Evolutionary conservation across 2,888 invertebrate genomes (phyloP), one percentile per base, ranked within the genome.

Genomic region (Leptopterna dolabrata): DNA sequence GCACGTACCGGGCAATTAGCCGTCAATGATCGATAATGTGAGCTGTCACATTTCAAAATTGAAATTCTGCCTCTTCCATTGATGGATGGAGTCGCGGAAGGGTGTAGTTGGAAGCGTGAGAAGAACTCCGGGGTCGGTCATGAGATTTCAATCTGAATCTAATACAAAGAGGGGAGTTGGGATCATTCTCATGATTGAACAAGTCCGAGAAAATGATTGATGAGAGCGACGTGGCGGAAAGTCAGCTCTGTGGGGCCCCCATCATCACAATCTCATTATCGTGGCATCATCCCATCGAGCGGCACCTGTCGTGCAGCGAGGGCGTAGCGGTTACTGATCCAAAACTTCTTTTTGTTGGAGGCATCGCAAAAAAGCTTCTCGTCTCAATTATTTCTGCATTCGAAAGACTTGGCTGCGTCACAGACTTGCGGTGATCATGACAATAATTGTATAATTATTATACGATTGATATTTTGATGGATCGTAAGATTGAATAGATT

Each of bases 81-180:
- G 73, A 73, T 73, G 73, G 73, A 73, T 73, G 73, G 36, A 73
- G 1, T n/a, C 3, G 70, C 70, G 29, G 9, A 70, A 70, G 11
- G 70, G 2, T n/a, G 16, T 16, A 27, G 71, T 29, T 29, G 36
- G 30, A 41, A 36, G 41, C 41, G 73, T 36, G 41, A 41, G 73
- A 73, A 73, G 73, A 73, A 55, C n/a, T n/a, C 27, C 11, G 16
- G 19, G 19, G 13, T 36, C 36, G 41, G 14, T 73, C 73, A 73
- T 73, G 73, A 73, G 73, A 73, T 73, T 73, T 73, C 73, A 73
- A 73, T 73, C 73, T 73, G 73, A 73, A 73, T 73, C 73, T 36
- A 30, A 73, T 70, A 70, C n/a, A 16, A 19, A 24, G 16, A 19
- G 63, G 24, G 24, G 19, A 24, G 63, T n/a, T 9, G n/a, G 63